These are phyloP conservation scores for Caenorhabditis brenneri DNA, from an alignment of 1,140 invertebrate species.

Conservation along the genomic window DNA sequence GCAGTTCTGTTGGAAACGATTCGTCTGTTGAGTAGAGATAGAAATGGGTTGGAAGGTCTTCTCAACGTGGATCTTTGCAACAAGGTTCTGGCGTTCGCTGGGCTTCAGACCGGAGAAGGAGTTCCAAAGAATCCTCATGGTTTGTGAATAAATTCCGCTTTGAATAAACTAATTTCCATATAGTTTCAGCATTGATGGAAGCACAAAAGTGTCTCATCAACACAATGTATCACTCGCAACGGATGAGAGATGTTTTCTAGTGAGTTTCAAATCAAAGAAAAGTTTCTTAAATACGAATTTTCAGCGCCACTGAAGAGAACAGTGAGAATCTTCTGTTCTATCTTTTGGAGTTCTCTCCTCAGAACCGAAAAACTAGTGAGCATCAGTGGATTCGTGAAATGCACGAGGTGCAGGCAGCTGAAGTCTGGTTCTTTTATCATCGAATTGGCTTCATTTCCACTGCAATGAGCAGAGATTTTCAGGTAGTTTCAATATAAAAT, in stretches of 20 bases:
- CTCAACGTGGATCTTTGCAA: not conserved
- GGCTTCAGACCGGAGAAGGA: not conserved
- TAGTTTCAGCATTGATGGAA: constrained; percentile 64
- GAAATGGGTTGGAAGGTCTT: not conserved
- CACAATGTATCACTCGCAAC: constrained; percentile 60
- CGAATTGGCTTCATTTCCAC: constrained; percentile 57
- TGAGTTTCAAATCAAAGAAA: constrained; percentile 52
- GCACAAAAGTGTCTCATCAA: constrained; percentile 66
- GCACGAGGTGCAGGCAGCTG: not conserved
- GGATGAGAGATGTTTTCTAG: constrained; percentile 56
- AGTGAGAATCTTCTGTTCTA: not conserved
- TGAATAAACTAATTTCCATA: not conserved
- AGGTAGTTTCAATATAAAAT: too few relatives aligned
- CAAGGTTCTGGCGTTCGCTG: not conserved
- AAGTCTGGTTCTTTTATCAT: constrained; percentile 35
- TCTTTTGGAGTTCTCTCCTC: not conserved
- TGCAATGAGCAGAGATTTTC: not conserved
- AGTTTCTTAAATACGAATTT: not conserved
- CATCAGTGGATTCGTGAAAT: not conserved
- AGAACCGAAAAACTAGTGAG: not conserved
- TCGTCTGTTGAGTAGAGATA: not conserved
- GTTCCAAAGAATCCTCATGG: too few relatives aligned
- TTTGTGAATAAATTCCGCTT: too few relatives aligned
- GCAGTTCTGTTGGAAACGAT: not conserved
- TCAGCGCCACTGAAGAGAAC: too few relatives aligned